phyloP scores from a whole-genome alignment of 2,113 vertebrate species.

The Gasterosteus nipponicus region DNA sequence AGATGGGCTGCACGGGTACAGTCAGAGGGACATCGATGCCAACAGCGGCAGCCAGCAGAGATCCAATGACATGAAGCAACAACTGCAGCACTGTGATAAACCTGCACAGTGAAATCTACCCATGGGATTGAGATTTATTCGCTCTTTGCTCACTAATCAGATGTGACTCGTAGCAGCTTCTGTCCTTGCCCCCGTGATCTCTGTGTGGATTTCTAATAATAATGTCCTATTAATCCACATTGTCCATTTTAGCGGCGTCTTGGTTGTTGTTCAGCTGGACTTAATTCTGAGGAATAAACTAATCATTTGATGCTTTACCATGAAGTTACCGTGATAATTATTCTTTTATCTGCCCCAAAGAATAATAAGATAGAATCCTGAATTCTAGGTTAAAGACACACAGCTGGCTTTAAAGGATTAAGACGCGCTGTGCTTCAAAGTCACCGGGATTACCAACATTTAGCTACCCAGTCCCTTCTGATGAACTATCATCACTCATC shows the following conservation, averaged over 20 bases:
- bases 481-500: slow-evolving; percentile 41
- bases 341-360: not conserved
- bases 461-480: slow-evolving; percentile 17
- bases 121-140: not conserved
- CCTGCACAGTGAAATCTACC: not conserved
- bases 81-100: not conserved
- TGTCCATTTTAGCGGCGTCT: not conserved
- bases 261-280: not conserved
- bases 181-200: slow-evolving; percentile 36
- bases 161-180: slow-evolving; percentile 25
- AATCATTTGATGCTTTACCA: not conserved
- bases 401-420: not conserved
- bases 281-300: not conserved
- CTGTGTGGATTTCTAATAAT: slow-evolving; percentile 32
- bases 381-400: not conserved
- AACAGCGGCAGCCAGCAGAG: slow-evolving; percentile 24
- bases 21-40: slow-evolving; percentile 43
- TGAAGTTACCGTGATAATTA: not conserved
- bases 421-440: not conserved
- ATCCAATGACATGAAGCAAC: slow-evolving; percentile 5
- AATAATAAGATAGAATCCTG: not conserved
- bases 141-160: not conserved
- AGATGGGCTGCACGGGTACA: slow-evolving; percentile 24
- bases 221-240: slow-evolving; percentile 62
- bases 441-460: slow-evolving; percentile 36